These are phyloP conservation scores for Agrochola macilenta DNA, from an alignment of 2,888 invertebrate genomes.

Conservation along the genomic window DNA sequence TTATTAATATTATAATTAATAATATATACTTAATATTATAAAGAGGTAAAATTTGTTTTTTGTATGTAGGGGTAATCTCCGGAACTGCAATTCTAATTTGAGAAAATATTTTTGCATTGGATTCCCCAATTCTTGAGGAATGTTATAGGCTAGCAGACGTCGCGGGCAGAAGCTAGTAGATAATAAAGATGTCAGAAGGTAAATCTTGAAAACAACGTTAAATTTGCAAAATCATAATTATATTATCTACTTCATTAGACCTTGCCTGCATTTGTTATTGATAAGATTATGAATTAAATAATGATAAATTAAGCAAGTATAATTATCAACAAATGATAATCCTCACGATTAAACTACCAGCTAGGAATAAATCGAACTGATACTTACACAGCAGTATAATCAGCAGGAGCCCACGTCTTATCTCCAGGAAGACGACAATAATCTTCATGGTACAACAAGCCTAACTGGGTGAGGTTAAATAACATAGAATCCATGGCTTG, in stretches of 20 bases:
- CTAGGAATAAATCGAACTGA: not conserved
- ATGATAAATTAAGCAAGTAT: not conserved
- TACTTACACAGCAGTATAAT: constrained; percentile 23
- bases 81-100: too few relatives aligned
- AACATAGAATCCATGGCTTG: constrained; percentile 29
- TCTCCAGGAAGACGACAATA: constrained; percentile 38
- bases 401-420: constrained; percentile 38
- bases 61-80: too few relatives aligned
- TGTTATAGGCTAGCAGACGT: too few relatives aligned
- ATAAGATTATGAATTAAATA: constrained; percentile 2
- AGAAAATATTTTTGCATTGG: too few relatives aligned
- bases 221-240: not conserved
- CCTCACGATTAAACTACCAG: too few relatives aligned
- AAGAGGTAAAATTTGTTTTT: too few relatives aligned
- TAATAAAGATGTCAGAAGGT: not conserved
- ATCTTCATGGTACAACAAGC: constrained; percentile 22
- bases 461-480: constrained; percentile 20
- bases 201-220: not conserved
- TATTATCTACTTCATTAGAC: not conserved
- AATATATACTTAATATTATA: too few relatives aligned
- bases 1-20: too few relatives aligned
- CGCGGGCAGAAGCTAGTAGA: too few relatives aligned
- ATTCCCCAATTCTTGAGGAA: too few relatives aligned
- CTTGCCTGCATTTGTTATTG: not conserved
- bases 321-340: constrained; percentile 5